Conservation (phyloP, 2,113 vertebrate genomes). For the Cnemophilus loriae region DNA sequence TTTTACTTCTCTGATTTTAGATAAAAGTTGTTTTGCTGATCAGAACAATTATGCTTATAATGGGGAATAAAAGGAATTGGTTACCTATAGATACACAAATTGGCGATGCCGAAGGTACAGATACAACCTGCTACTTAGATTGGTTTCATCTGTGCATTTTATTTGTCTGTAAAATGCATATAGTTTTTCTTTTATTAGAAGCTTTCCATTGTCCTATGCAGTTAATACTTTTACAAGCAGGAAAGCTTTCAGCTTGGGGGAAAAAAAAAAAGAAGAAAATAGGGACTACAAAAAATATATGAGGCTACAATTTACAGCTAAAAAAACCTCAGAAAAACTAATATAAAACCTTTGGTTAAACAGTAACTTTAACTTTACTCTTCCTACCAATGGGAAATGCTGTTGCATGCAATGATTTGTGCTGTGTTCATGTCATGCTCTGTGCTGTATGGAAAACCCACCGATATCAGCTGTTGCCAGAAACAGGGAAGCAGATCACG, state of each 20-base stretch:
- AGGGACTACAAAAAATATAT: not conserved
- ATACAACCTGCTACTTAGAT: not conserved
- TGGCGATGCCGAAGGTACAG: not conserved
- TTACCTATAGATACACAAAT: not conserved
- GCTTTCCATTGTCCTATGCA: not conserved
- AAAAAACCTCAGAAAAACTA: not conserved
- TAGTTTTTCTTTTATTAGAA: not conserved
- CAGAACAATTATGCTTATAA: not conserved
- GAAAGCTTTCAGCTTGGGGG: not conserved
- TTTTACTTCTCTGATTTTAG: not conserved
- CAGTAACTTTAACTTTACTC: not conserved
- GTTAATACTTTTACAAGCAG: not conserved
- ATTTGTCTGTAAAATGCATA: not conserved
- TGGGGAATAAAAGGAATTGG: not conserved
- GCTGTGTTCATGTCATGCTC: not conserved
- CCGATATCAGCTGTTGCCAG: not conserved
- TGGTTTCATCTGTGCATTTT: not conserved
- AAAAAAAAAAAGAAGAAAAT: not conserved
- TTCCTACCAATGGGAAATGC: not conserved
- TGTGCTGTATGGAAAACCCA: not conserved
- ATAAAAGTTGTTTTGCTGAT: not conserved
- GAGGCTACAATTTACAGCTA: not conserved
- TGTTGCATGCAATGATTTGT: not conserved
- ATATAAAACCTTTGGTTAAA: not conserved
- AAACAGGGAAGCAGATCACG: not conserved